Evolutionary conservation across 1,140 invertebrate genomes (phyloP), one percentile per base, ranked within the genome.

Genomic region (Contarinia nasturtii): DNA sequence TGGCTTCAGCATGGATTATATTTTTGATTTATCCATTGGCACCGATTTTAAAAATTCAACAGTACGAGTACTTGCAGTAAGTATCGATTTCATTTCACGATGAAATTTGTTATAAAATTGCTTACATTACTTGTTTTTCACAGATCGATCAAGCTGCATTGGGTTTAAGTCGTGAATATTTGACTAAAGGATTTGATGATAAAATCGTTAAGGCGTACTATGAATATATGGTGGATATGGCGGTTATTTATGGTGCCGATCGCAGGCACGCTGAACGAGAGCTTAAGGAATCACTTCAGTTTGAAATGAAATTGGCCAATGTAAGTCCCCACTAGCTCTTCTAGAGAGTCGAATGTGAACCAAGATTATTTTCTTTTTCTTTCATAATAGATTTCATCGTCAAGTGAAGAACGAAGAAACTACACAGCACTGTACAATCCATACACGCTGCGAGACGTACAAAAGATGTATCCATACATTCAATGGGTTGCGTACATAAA

Each of bases 231-330:
- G 79, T 88, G 0, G 84, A 89, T 52, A 80, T 95, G 43, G 86
- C 93, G 1, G 74, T 80, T 0, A 69, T 93, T 2, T 73, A 97
- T 33, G 93, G 93, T 14, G 85, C 87, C 4, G 67, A 92, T 19
- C 74, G 67, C 49, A 58, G 66, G 0, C 59, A 58, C 14, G 90
- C 89, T 1, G 61, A 70, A 48, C 61, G 67, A 8, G 86, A 95
- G 57, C 70, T 97, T 38, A 73, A 70, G 17, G 79, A 87, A 44
- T 86, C 90, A 0, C 68, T 98, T 1, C 67, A 84, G 15, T 96
- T 98, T 57, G 93, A 98, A 71, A 89, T 89, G n/a, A 72, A 79
- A 51, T 69, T 98, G 34, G 90, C 90, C n/a, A 92, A 93, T 60
- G 87, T 91, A 71, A 79, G 74, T 17, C 40, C 4, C 18, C 20